Base-by-base conservation (phyloP, 2,797 vertebrate species). In the Menidia menidia region DNA sequence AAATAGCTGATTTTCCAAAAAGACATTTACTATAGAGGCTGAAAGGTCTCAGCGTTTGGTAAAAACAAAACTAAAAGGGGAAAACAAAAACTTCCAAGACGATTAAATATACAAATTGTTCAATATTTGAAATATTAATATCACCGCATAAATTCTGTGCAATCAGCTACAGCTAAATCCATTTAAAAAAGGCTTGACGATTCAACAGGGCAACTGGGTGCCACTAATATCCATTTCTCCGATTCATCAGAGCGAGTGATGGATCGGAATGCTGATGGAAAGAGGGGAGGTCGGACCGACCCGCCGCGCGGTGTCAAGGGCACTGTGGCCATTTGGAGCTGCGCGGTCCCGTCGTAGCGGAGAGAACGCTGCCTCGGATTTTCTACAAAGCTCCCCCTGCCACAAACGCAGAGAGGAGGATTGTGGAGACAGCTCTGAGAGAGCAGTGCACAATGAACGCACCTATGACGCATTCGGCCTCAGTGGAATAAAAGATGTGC, bases 251-350 rank as follows among this genome's bases (percentile, higher is more conserved):
- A 60, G 47, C 3, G 6, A 45, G 31, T 19, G 16, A 70, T 64
- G 82, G 78, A 71, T 6, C 41, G n/a, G 79, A 83, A 86, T 85
- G 73, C 68, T 80, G 79, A 88, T 81, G 81, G 59, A 45, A 50
- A 39, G 42, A 71, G 39, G 19, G 61, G 12, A 51, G 48, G 30
- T 39, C 5, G 35, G 53, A 45, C 45, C 32, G 15, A 58, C 51
- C 63, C 39, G 65, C 68, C 69, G 77, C 69, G 35, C n/a, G 25
- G 25, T 53, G 61, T 71, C 84, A 90, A 90, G 83, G 83, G 87
- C 85, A 85, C 56, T 32, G 52, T 19, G 43, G 33, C 62, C 68
- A 88, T 84, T 84, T 84, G 60, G 0, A 58, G 52, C 19, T 4
- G 30, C 19, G 69, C 60, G 43, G 43, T 71, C 57, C 64, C 55